Evolutionary conservation across 2,888 invertebrate species (phyloP).

Genomic region (Cheilosia soror): DNA sequence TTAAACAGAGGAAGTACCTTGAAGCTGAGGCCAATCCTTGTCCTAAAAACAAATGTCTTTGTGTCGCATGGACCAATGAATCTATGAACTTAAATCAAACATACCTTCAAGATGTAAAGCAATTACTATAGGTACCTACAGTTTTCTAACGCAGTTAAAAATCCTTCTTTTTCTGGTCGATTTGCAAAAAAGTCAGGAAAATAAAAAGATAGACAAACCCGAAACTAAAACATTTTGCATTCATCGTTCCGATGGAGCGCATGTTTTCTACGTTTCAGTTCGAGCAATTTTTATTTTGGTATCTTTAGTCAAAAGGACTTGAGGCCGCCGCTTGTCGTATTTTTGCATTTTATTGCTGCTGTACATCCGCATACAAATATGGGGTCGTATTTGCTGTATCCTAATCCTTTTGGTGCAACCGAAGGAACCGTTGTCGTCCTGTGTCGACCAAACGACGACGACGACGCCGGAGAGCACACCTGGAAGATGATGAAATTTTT

Average conservation of each 20-base stretch:
- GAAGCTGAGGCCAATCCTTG: too few relatives aligned
- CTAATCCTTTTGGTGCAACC: constrained; percentile 31
- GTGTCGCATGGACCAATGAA: too few relatives aligned
- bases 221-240: constrained; percentile 27
- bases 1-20: too few relatives aligned
- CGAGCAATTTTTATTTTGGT: background rate
- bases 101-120: too few relatives aligned
- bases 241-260: constrained; percentile 30
- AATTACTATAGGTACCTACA: too few relatives aligned
- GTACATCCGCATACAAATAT: constrained; percentile 57
- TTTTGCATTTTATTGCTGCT: constrained; percentile 56
- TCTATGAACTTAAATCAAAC: too few relatives aligned
- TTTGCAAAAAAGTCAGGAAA: background rate
- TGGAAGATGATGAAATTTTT: constrained; percentile 73
- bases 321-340: constrained; percentile 29
- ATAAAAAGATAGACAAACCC: constrained; percentile 1
- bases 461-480: constrained; percentile 45
- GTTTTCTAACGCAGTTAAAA: background rate
- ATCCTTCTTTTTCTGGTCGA: background rate
- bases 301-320: constrained; percentile 49
- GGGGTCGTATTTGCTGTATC: constrained; percentile 38
- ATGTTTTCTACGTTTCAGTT: constrained; percentile 7
- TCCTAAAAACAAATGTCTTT: too few relatives aligned
- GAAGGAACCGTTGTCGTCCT: background rate
- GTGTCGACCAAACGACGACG: background rate